Evolutionary conservation across 2,113 vertebrate genomes (phyloP), one percentile per base, ranked within the genome.

Genomic region (Zosterops hypoxanthus): DNA sequence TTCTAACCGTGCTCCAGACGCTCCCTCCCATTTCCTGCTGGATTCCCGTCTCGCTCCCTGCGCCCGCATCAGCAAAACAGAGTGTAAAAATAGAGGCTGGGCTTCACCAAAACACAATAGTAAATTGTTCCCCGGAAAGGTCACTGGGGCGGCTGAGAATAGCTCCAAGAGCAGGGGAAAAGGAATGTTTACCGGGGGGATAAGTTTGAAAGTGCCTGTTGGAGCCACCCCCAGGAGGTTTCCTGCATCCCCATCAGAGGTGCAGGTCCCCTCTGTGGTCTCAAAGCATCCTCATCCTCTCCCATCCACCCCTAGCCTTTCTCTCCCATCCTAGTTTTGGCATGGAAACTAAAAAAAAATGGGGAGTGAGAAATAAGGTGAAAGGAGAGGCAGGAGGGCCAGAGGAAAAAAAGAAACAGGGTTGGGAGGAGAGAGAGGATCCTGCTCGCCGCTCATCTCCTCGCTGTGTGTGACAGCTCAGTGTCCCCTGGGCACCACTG

Each of bases 121-220:
- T 71, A 96, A 84, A 97, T 97, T 97, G 96, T 97, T 97, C 95
- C 96, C 90, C 53, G 16, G 96, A 97, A 97, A 97, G 96, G 95
- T 97, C 96, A 97, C 44, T 14, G 5, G 76, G 72, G 69, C 28
- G 26, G 81, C 88, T 76, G 61, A 92, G 90, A 97, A 96, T 94
- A 97, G 68, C 60, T 92, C 46, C 3, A 0, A 77, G 86, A 96
- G 69, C 64, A 59, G 68, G 92, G 88, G 41, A 56, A 94, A 88
- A 93, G 56, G 76, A 83, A 75, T 5, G 24, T 90, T 80, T 93
- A 66, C 60, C 1, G 2, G 34, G 72, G 88, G 34, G 42, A 53
- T 12, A 33, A 55, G 34, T 55, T 28, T 42, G 55, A 52, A 78
- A 80, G 41, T 22, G 64, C 64, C 11, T 31, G 42, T 29, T 1